Conservation (phyloP, 2,888 invertebrate genomes). For the Halictus quadricinctus region DNA sequence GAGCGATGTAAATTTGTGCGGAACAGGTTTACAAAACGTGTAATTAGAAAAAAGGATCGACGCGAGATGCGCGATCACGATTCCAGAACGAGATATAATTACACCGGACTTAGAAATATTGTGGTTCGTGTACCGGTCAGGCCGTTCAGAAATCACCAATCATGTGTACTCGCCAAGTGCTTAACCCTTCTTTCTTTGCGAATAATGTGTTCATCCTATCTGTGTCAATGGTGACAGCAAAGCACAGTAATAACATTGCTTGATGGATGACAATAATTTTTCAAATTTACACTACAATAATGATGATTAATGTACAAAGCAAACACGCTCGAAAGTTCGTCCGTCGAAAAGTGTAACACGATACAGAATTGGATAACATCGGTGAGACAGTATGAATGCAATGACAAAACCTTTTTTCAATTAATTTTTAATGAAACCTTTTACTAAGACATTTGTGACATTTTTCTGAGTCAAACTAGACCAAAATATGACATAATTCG, state of each 20-base stretch:
- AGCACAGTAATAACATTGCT: background rate
- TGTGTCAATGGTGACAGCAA: background rate
- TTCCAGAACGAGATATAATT: slow-evolving; percentile 53
- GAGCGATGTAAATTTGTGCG: slow-evolving; percentile 47
- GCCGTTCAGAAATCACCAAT: slow-evolving; percentile 50
- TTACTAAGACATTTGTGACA: no score
- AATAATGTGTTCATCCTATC: background rate
- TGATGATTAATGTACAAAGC: no score
- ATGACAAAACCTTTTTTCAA: no score
- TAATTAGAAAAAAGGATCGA: slow-evolving; percentile 53
- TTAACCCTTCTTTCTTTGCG: slow-evolving; percentile 14
- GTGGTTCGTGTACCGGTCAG: slow-evolving; percentile 42
- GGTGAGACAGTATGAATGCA: no score
- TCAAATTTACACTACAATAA: no score
- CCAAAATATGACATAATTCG: no score
- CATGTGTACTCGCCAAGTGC: slow-evolving; percentile 23
- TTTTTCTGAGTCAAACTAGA: no score
- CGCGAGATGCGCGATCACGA: slow-evolving; percentile 25
- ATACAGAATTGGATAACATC: no score
- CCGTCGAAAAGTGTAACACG: no score
- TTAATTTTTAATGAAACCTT: no score
- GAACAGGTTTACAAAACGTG: slow-evolving; percentile 45
- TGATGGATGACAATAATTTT: no score
- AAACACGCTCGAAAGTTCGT: no score
- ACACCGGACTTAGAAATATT: slow-evolving; percentile 52